phyloP scores from a whole-genome alignment of 2,888 invertebrate species.

The Phorcus lineatus region DNA sequence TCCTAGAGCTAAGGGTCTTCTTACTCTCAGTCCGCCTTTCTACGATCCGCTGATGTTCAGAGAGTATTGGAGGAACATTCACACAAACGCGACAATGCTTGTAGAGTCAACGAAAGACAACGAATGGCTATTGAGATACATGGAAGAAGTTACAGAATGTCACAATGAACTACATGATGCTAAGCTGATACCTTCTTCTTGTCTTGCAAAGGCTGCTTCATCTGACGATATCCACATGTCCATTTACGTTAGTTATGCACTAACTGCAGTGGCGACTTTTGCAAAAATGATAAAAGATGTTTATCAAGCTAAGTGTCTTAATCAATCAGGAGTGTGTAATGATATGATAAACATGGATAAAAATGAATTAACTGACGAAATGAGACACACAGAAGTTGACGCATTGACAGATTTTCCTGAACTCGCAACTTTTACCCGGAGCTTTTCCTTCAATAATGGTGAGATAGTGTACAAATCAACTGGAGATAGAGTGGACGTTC shows the following conservation, averaged over 20 bases:
- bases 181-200: not conserved
- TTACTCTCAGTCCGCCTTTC: not conserved
- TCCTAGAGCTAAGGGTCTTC: not conserved
- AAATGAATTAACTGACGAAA: not conserved
- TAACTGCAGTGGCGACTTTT: not conserved
- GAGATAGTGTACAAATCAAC: not conserved
- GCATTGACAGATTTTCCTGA: not conserved
- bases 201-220: not conserved
- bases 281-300: not conserved
- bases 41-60: not conserved
- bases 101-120: not conserved
- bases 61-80: not conserved
- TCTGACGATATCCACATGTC: not conserved
- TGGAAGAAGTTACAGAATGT: not conserved
- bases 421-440: not conserved
- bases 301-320: not conserved
- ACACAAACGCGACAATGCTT: not conserved
- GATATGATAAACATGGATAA: not conserved
- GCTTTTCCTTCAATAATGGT: not conserved
- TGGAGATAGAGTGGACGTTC: not conserved
- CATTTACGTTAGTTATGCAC: not conserved
- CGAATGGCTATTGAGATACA: constrained; percentile 8
- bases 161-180: not conserved
- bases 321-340: not conserved
- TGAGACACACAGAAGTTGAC: not conserved